Evolutionary conservation across 2,113 vertebrate genomes (phyloP).

Genomic region (Stigmatopora argus): DNA sequence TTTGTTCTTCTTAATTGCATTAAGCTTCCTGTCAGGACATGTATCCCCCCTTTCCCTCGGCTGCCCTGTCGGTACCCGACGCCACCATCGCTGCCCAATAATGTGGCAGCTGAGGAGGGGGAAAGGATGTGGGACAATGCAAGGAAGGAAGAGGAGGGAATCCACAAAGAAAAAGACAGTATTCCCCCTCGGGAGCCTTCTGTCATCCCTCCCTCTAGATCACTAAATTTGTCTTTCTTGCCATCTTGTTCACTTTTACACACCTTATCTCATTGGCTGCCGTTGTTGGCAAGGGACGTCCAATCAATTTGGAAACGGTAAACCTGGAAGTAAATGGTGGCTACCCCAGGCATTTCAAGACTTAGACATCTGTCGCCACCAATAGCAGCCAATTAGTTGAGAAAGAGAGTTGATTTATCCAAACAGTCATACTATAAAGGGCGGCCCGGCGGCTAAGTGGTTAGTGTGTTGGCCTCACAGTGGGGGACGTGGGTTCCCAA

Average conservation of each 20-base stretch:
- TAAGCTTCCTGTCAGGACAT: background rate
- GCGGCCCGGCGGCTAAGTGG: no score
- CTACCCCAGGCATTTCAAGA: no score
- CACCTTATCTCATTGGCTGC: no score
- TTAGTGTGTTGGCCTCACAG: no score
- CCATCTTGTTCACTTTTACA: background rate
- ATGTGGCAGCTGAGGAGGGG: background rate
- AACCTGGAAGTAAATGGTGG: no score
- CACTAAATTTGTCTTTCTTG: background rate
- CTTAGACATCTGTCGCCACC: no score
- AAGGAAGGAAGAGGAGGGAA: conserved; percentile 5
- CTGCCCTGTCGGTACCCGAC: background rate
- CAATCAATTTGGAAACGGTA: no score
- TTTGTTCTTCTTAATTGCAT: conserved; percentile 3
- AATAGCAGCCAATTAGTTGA: no score
- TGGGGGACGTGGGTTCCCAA: no score
- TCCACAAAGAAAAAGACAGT: conserved; percentile 3
- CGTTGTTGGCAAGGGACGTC: no score
- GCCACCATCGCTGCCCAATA: background rate
- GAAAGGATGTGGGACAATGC: conserved; percentile 1
- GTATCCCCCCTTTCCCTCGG: background rate
- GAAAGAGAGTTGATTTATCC: no score
- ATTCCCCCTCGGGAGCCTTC: background rate
- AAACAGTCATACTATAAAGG: no score
- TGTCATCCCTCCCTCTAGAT: background rate